Base-by-base conservation (phyloP, 2,113 vertebrate species). In the Pristiophorus japonicus region DNA sequence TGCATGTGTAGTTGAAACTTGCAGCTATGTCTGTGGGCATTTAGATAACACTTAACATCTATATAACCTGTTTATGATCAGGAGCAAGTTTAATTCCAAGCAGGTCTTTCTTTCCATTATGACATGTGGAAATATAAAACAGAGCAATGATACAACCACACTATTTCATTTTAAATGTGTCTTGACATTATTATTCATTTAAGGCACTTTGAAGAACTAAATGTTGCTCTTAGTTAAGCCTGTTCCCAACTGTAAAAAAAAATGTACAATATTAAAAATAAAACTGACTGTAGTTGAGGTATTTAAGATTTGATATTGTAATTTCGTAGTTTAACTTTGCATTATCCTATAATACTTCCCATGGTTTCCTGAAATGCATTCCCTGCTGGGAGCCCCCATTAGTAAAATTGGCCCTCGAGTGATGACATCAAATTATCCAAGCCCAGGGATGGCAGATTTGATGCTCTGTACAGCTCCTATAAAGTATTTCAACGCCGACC, bases 1-100 rank as follows among this genome's bases (percentile, higher is more conserved):
- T 98, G 97, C 97, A 97, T 97, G 98, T 97, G 66, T 94, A 94
- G 42, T 70, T 94, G 92, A 94, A 70, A 88, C 85, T 55, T 59
- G 87, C 87, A 88, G 38, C 92, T 51, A 27, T 94, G 96, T 97
- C n/a, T 95, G 96, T 97, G 97, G 96, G 97, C 97, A 97, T 96
- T 98, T 97, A 97, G 97, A 97, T 96, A 96, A 97, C 97, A 97
- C 96, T 95, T 97, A 97, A 97, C 96, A 90, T 96, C 95, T 95
- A 94, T 96, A 95, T 45, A 96, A 95, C 96, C 47, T 96, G 95
- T 95, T 96, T 95, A 96, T 95, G 96, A 95, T 96, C 88, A 96
- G 96, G 95, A 30, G 66, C 65, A 70, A 90, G 93, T 70, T 70
- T 66, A 67, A 67, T 94, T 70, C 42, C 42, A 70, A 94, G 42